Percentiles rank a stretch among this genome's conserved stretches.
These are phyloP conservation scores for Spinibarbus caldwelli DNA, from an alignment of 2,797 vertebrate genomes.

Conservation along the genomic window DNA sequence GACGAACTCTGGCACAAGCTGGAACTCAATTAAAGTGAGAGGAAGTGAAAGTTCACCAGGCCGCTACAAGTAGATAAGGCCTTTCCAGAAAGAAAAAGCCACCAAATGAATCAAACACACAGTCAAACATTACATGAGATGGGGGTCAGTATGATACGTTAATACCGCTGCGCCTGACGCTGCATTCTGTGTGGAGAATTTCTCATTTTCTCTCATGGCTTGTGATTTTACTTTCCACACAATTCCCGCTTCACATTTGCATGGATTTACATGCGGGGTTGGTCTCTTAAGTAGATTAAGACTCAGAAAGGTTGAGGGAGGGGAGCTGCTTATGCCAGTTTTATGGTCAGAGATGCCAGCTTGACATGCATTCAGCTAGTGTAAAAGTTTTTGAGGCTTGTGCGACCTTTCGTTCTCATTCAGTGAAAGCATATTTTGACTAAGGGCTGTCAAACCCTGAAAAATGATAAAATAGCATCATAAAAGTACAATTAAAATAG, in stretches of 20 bases:
- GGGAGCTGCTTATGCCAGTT: conserved; percentile 6
- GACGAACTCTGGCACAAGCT: conserved; percentile 45
- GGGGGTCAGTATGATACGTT: background rate
- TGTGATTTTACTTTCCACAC: conserved; percentile 16
- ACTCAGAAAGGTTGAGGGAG: conserved; percentile 26
- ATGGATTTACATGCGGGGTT: conserved; percentile 34
- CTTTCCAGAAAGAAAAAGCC: conserved; percentile 20
- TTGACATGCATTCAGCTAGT: background rate
- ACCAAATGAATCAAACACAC: conserved; percentile 37
- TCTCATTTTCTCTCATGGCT: background rate
- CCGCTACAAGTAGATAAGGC: conserved; percentile 51
- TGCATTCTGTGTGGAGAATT: conserved; percentile 33
- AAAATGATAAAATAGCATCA: background rate
- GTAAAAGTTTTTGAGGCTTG: background rate
- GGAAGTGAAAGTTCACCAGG: conserved; percentile 57
- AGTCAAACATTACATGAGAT: conserved; percentile 48
- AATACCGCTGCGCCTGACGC: conserved; percentile 11
- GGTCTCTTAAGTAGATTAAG: conserved; percentile 45
- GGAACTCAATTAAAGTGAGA: conserved; percentile 57
- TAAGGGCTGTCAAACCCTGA: background rate
- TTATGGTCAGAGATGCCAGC: conserved; percentile 9
- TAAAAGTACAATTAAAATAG: background rate
- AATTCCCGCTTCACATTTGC: conserved; percentile 32
- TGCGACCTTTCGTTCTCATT: background rate
- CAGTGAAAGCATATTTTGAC: background rate